Percentiles rank a stretch among this genome's conserved stretches.
Evolutionary conservation across 2,113 vertebrate genomes (phyloP).

Genomic region (Anoplopoma fimbria): DNA sequence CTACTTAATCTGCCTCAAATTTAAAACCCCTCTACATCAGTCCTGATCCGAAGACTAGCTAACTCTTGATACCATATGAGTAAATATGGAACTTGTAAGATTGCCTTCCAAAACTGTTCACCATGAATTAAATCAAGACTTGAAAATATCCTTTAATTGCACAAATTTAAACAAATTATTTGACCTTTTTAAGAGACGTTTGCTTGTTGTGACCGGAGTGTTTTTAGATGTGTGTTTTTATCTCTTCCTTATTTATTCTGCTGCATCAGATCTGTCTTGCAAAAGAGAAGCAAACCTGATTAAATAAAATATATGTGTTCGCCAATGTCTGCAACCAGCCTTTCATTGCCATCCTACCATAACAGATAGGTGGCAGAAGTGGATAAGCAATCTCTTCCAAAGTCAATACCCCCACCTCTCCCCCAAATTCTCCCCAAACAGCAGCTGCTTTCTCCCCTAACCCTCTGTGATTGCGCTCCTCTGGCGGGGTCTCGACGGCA

Average conservation of each 20-base stretch:
- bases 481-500: conserved; percentile 49
- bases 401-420: conserved; percentile 6
- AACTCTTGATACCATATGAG: no score
- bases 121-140: not conserved
- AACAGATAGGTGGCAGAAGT: conserved; percentile 67
- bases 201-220: no score
- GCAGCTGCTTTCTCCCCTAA: conserved; percentile 70
- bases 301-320: not conserved
- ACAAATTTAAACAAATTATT: not conserved
- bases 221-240: no score
- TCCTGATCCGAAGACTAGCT: not conserved
- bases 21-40: not conserved
- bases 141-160: not conserved
- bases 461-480: conserved; percentile 74
- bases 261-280: not conserved
- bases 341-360: not conserved
- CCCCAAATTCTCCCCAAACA: conserved; percentile 39
- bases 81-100: not conserved
- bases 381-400: conserved; percentile 34
- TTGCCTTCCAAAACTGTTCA: not conserved
- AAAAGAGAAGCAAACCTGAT: not conserved
- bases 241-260: not conserved
- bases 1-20: not conserved
- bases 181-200: no score
- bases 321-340: not conserved